Conservation (phyloP, 1,140 invertebrate species). For the Macrosteles quadrilineatus region DNA sequence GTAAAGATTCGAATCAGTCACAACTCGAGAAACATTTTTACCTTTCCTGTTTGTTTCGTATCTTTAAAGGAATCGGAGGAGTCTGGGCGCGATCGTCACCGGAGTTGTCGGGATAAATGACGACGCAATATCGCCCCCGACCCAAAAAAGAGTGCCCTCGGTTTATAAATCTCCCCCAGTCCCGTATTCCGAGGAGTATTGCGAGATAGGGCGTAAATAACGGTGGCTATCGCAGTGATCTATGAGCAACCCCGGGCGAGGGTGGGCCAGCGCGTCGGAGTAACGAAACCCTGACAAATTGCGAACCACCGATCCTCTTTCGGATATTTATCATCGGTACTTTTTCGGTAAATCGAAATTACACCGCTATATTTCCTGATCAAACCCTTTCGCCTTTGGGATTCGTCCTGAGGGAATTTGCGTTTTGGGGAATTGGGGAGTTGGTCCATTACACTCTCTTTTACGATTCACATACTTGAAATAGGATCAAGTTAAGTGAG, state of each 20-base stretch:
- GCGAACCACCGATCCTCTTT: not conserved
- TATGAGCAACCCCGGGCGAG: not conserved
- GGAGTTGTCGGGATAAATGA: not conserved
- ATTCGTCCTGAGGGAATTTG: too few species aligned
- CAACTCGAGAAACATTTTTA: too few species aligned
- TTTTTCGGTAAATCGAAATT: not conserved
- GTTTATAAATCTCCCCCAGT: conserved; percentile 3
- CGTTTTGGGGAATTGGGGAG: too few species aligned
- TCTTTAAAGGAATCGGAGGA: too few species aligned
- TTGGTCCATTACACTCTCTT: too few species aligned
- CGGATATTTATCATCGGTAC: not conserved
- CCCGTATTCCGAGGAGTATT: not conserved
- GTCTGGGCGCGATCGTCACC: too few species aligned
- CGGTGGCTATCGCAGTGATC: not conserved
- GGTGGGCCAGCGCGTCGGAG: not conserved
- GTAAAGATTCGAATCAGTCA: too few species aligned
- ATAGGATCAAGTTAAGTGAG: too few species aligned
- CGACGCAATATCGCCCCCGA: not conserved
- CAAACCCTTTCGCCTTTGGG: too few species aligned
- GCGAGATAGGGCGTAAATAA: conserved; percentile 16
- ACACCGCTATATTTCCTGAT: not conserved
- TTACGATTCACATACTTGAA: too few species aligned
- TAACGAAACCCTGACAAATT: conserved; percentile 14
- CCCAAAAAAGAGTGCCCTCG: not conserved
- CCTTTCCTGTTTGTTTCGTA: too few species aligned